Base-by-base conservation (phyloP, 2,888 invertebrate genomes). In the Habrosyne pyritoides region DNA sequence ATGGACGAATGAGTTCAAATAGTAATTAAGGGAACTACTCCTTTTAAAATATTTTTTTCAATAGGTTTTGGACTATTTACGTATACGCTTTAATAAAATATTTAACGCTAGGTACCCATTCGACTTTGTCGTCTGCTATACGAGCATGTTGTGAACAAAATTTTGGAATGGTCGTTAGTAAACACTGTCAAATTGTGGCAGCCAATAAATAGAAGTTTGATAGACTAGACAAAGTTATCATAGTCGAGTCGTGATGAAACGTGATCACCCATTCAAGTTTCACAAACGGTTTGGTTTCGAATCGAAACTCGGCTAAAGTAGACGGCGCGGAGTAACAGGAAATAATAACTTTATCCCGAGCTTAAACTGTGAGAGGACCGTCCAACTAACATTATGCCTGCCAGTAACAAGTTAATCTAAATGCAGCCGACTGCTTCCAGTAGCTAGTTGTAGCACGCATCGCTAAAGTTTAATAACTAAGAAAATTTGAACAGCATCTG, bases 351-450 rank as follows among this genome's bases (percentile, higher is more conserved):
- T 91, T 87, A 89, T 90, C 84, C 84, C 75, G 67, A 83, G 86
- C 84, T 86, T 83, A 83, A 86, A 86, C 89, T 86, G 84, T 72
- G 79, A 83, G 84, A 87, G 84, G 86, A 87, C 86, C 84, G 88
- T 78, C 89, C 87, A 83, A 88, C 89, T 88, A 90, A 89, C 91
- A 91, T 89, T 89, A 88, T 90, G 91, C 84, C 89, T 91, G 90
- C 87, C 81, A 86, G 89, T 91, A 90, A 91, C 91, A 91, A 91
- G 89, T 91, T 91, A 89, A 91, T 91, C 88, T 91, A 89, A 91
- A 92, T 91, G 87, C 88, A 87, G 78, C 87, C 82, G 83, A 83
- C 87, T 89, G 84, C 86, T 82, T 82, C 82, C 67, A 79, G 82
- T 65, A 82, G 83, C 77, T 84, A 81, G 84, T 80, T 81, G 79